Evolutionary conservation across 1,140 invertebrate genomes (phyloP).

Genomic region (Maniola jurtina): DNA sequence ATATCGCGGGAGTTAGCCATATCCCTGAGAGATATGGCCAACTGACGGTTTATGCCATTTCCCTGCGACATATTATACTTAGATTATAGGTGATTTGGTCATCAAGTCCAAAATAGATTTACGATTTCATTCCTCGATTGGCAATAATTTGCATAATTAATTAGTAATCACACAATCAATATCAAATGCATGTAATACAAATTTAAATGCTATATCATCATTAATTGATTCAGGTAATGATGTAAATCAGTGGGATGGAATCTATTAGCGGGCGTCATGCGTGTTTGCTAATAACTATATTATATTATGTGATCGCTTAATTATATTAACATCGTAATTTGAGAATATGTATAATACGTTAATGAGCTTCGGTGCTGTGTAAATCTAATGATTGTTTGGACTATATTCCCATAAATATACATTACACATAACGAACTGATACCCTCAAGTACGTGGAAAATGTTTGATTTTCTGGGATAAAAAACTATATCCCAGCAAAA

Average conservation of each 20-base stretch:
- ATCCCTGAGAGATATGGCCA: too few relatives aligned
- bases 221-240: constrained; percentile 29
- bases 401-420: too few relatives aligned
- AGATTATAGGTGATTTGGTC: too few relatives aligned
- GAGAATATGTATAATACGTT: constrained; percentile 25
- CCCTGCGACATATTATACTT: too few relatives aligned
- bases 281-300: constrained; percentile 24
- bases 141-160: constrained; percentile 7
- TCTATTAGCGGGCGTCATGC: constrained; percentile 37
- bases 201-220: constrained; percentile 23
- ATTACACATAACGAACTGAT: too few relatives aligned
- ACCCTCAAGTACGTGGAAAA: too few relatives aligned
- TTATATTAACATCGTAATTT: constrained; percentile 27
- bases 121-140: not conserved
- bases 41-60: too few relatives aligned
- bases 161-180: constrained; percentile 10
- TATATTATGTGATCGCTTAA: constrained; percentile 32
- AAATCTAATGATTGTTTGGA: constrained; percentile 13
- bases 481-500: too few relatives aligned
- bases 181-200: constrained; percentile 15
- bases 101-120: not conserved
- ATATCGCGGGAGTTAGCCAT: too few relatives aligned
- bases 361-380: constrained; percentile 12
- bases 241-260: constrained; percentile 42
- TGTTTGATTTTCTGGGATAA: too few relatives aligned